phyloP scores from a whole-genome alignment of 2,797 vertebrate genomes.

The Gorsachius magnificus region DNA sequence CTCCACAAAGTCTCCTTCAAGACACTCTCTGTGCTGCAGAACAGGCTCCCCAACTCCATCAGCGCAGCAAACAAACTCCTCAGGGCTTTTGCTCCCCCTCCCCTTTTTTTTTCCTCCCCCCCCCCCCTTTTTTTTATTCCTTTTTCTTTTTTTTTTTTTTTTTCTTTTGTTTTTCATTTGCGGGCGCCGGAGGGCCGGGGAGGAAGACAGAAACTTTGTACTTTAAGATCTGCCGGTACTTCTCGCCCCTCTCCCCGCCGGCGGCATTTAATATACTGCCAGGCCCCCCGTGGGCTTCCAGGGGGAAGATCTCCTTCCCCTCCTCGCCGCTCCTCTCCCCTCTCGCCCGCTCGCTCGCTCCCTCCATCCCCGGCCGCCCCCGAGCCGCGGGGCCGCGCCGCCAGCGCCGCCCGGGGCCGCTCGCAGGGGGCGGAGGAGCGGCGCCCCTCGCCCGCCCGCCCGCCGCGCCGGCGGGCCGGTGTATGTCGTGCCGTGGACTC shows the following conservation, averaged over 20 bases:
- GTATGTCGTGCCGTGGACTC: slow-evolving; percentile 64
- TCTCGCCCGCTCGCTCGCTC: not conserved
- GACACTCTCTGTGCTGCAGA: slow-evolving; percentile 47
- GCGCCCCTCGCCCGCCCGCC: not conserved
- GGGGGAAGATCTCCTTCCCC: not conserved
- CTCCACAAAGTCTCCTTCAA: slow-evolving; percentile 43
- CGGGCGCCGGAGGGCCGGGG: not conserved
- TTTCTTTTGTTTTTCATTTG: not conserved
- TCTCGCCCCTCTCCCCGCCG: not conserved
- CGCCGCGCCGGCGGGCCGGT: slow-evolving; percentile 26
- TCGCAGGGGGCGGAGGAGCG: not conserved
- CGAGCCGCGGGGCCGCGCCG: not conserved
- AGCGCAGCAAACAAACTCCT: slow-evolving; percentile 34
- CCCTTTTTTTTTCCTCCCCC: too few relatives aligned
- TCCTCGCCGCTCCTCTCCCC: not conserved
- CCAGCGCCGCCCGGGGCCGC: not conserved
- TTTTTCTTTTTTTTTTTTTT: too few relatives aligned
- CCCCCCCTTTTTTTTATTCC: too few relatives aligned
- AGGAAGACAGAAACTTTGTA: slow-evolving; percentile 65
- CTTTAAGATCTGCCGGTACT: not conserved
- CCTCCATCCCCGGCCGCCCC: not conserved
- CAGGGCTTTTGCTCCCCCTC: not conserved
- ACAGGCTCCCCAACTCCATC: slow-evolving; percentile 33
- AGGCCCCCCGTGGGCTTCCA: not conserved
- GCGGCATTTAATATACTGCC: slow-evolving; percentile 42